Evolutionary conservation across 2,888 invertebrate species (phyloP), one percentile per base, ranked within the genome.

Genomic region (Hyles lineata): DNA sequence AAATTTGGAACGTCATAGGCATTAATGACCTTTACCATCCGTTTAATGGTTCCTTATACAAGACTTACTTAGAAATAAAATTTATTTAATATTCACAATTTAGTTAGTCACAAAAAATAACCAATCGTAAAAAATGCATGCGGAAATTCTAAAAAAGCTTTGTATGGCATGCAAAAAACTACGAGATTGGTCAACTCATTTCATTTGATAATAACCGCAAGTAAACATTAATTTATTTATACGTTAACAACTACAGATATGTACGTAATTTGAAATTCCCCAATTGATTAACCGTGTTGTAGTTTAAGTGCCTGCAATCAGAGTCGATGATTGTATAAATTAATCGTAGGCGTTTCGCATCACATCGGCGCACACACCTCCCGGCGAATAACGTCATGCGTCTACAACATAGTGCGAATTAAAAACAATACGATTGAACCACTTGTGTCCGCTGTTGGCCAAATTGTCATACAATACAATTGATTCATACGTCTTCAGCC

Each of bases 251-350:
- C 50, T 52, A 55, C 21, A 32, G 52, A 60, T 60, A 21, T 32
- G 19, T 23, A 21, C 52, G 19, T 23, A 58, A 43, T 72, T 58
- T 67, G 1, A 25, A 52, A 58, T 43, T 58, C 63, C 63, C 23
- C 58, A 59, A 67, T 72, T 59, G 58, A 58, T 72, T 72, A 67
- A 35, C 58, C 25, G 63, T 62, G 55, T 67, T 55, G 23, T 35
- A 55, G 72, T 72, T 81, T 85, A 89, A 88, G 85, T 85, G 87
- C 86, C 80, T 78, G 83, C 90, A 92, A 92, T 92, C 91, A 92
- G 83, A 86, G 86, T 85, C 83, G 85, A 86, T 90, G 91, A 93
- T 90, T 91, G 89, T 85, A 89, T 90, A 89, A 92, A 93, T 92
- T 85, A 89, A 88, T 88, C 78, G 87, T 80, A 85, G 85, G 83